Evolutionary conservation across 2,113 vertebrate species (phyloP).

Genomic region (Laticauda laticaudata): DNA sequence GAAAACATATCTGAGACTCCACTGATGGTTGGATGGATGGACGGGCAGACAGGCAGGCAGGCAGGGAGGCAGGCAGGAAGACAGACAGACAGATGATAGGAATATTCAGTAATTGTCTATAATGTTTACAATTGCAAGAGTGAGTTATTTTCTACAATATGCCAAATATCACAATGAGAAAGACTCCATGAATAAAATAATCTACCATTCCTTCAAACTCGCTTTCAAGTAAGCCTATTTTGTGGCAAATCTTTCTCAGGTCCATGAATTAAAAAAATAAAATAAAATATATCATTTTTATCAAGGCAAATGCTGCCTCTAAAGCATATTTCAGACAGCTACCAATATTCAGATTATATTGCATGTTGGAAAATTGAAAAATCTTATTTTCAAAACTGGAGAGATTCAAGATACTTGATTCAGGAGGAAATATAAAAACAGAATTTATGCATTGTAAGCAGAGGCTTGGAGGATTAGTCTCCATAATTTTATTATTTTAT

Average conservation of each 20-base stretch:
- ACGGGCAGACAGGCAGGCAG: no score
- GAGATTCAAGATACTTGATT: slow-evolving; percentile 43
- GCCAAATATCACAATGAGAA: background rate
- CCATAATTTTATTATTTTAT: background rate
- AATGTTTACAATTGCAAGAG: background rate
- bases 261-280: background rate
- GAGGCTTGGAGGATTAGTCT: background rate
- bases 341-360: slow-evolving; percentile 43
- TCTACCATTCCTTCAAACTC: background rate
- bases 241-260: background rate
- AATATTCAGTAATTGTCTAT: background rate
- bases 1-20: background rate
- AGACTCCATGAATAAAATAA: background rate
- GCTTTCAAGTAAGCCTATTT: background rate
- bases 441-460: background rate
- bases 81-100: background rate
- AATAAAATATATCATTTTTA: background rate
- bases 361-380: slow-evolving; percentile 2
- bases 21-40: background rate
- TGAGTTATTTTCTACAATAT: background rate
- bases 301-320: background rate
- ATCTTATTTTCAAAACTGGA: background rate
- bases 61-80: no score
- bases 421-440: background rate
- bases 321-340: slow-evolving; percentile 20